Evolutionary conservation across 2,888 invertebrate genomes (phyloP), one percentile per base, ranked within the genome.

Genomic region (Lutraria lutraria): DNA sequence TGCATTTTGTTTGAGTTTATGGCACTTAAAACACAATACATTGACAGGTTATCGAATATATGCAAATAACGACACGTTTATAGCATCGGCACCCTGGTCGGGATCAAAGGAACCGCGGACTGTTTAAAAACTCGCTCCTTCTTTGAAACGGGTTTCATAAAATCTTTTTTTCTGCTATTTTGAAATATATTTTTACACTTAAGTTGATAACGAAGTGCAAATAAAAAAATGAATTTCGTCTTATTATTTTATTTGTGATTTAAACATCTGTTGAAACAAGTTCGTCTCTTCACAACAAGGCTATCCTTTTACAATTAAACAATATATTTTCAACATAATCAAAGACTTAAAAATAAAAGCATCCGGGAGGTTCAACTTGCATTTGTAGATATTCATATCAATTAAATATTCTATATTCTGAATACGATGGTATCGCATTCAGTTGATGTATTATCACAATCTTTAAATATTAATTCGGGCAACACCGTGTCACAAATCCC

Each of bases 21-120:
- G 83, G 60, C 83, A 83, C 56, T 60, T 34, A 19, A 54, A 60
- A 83, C 34, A 68, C 76, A 76, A 79, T n/a, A 56, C 63, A 79
- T 52, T 83, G 83, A n/a, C 87, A 79, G 87, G 29, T 68, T 56
- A 53, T 52, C 25, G 76, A 25, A 56, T 34, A 19, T 34, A 31
- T 34, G 25, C n/a, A 83, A 68, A 83, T 80, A 87, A 76, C 43
- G 60, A 43, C 60, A 34, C 25, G n/a, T 54, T 31, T 60, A 25
- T 43, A 87, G 54, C 76, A 80, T 53, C 63, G 60, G 83, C 52
- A 29, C 83, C 87, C 87, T 79, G 83, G n/a, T 76, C 34, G 53
- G 25, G 87, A 79, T 87, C 87, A 87, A 87, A 87, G 63, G 79
- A 34, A 19, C n/a, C 54, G 29, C 54, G 21, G 19, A 43, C 31